Base-by-base conservation (phyloP, 2,113 vertebrate species). In the Cheilinus undulatus region DNA sequence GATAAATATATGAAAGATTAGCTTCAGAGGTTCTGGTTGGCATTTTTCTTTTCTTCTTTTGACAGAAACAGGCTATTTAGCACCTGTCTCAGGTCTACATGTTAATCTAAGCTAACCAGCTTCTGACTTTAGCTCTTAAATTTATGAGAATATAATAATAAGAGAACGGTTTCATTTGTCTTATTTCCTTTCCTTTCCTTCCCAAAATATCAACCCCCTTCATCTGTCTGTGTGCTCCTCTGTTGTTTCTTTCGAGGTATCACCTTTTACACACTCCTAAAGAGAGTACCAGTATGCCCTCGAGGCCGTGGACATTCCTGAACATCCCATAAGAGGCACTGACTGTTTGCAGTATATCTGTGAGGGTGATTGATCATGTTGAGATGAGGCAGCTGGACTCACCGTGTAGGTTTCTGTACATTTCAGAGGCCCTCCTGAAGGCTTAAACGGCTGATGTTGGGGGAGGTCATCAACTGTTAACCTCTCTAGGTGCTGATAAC, bases 401-500 rank as follows among this genome's bases (percentile, higher is more conserved):
- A 8, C 8, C 49, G 22, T 42, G 43, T 7, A 2, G 34, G 46
- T 10, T 30, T 11, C 15, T 34, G 19, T 24, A 53, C 10, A 45
- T 28, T 46, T 65, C 38, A 57, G 43, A 14, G 50, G 23, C 6
- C 61, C 42, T 43, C 22, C 22, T 7, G 5, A 34, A 58, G 27
- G 62, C 9, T 9, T 69, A 13, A 61, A 42, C 20, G 53, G 38
- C 27, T 24, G 51, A 59, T n/a, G 13, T n/a, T 46, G 43, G 48
- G 26, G 42, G 28, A 54, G 59, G 58, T 65, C 66, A 36, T 27
- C 20, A 12, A 40, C 30, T 48, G 23, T 69, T 60, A 43, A 54
- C 49, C 51, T 70, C 38, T 30, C 24, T 52, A 30, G 45, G 40
- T 59, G 61, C 40, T 68, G 45, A 48, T 51, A 58, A 69, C 49